Evolutionary conservation across 1,140 invertebrate genomes (phyloP), one percentile per base, ranked within the genome.

Genomic region (Zaprionus ghesquierei): DNA sequence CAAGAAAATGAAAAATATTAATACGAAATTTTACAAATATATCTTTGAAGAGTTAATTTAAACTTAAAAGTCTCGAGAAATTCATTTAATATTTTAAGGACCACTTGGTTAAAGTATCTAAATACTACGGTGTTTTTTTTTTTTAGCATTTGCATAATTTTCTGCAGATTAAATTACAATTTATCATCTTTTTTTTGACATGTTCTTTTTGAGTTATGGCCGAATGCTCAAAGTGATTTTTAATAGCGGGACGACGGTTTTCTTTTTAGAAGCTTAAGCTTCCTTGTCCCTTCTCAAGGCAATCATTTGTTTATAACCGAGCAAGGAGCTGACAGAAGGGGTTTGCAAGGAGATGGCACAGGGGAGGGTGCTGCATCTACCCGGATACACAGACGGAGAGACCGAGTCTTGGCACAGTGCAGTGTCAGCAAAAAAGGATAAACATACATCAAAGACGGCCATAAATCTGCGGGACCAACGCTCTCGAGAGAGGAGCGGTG

Each of bases 141-240:
- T 77, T 77, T 63, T 31, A 58, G 15, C 77, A 87, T 87, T 87
- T 89, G 79, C 84, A 87, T 87, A 87, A 87, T 87, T 84, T 89
- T 75, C 76, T 69, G 58, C 69, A 89, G 84, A 87, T 87, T 87
- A 87, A 87, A 89, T 69, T 87, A 84, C 84, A 89, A 87, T 87
- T 87, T 87, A 87, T 87, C 84, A 87, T 87, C 64, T 84, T 84
- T 70, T 87, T 89, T 82, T 78, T 51, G 61, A 65, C 60, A 65
- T 75, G 69, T 66, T 60, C 33, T 55, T 61, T 25, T 73, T 38
- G 15, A 76, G 62, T 60, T 75, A 68, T 76, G 84, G 76, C 79
- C 60, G 79, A 75, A 56, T 77, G 84, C 84, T 75, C 79, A 87
- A 87, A 87, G 84, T 89, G 84, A 87, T 87, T 87, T 87, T 89